Evolutionary conservation across 2,113 vertebrate species (phyloP).

Genomic region (Chlorodrepanis virens): DNA sequence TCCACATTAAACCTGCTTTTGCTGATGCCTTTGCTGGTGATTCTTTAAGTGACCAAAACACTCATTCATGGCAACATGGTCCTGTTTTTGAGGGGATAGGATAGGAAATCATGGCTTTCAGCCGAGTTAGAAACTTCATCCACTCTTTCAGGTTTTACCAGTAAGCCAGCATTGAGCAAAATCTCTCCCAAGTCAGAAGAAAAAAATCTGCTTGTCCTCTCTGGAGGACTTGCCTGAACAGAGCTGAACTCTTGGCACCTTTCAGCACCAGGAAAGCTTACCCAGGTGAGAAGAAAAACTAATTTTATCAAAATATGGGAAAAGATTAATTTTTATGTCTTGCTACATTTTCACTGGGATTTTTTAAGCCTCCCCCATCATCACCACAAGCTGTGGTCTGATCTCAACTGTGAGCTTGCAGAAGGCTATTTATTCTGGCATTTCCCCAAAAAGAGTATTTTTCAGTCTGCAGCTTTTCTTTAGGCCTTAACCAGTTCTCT

Average conservation of each 20-base stretch:
- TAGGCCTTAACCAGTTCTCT: background rate
- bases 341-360: background rate
- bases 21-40: background rate
- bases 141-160: background rate
- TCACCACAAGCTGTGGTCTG: background rate
- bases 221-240: background rate
- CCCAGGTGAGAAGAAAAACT: background rate
- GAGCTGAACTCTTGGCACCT: background rate
- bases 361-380: background rate
- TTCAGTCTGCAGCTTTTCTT: background rate
- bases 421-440: conserved; percentile 15
- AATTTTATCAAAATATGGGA: background rate
- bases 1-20: background rate
- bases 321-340: background rate
- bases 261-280: background rate
- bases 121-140: background rate
- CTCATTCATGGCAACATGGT: background rate
- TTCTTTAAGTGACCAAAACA: background rate
- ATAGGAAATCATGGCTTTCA: background rate
- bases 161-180: background rate
- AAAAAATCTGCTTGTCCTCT: background rate
- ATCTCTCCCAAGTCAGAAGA: background rate
- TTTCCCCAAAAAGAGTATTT: background rate
- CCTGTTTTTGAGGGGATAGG: background rate
- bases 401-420: background rate